Evolutionary conservation across 2,113 vertebrate species (phyloP).

Genomic region (Azemiops feae): DNA sequence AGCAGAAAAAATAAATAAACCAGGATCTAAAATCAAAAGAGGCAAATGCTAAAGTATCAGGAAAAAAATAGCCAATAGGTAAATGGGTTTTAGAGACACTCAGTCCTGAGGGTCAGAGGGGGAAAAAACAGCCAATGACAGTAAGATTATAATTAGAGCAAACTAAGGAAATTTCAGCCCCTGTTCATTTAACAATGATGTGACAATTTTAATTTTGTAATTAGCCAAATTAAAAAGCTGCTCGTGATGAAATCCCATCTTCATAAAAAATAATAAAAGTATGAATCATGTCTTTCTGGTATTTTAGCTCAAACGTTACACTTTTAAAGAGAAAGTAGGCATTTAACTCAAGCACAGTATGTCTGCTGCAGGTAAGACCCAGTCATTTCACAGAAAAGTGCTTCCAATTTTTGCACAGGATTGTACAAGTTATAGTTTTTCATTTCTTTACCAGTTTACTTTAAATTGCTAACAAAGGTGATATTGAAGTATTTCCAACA

Average conservation of each 20-base stretch:
- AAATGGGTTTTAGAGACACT: neutral
- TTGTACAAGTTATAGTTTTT: neutral
- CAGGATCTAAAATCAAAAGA: neutral
- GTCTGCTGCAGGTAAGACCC: neutral
- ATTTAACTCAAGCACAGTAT: conserved; percentile 1
- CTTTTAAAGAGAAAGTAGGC: neutral
- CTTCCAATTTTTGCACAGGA: neutral
- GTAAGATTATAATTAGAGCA: neutral
- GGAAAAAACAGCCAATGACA: neutral
- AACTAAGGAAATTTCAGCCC: neutral
- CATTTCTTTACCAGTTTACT: neutral
- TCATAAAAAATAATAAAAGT: neutral
- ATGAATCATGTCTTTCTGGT: neutral
- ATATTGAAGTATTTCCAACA: neutral
- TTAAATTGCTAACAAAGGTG: neutral
- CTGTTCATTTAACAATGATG: neutral
- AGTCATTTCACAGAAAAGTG: neutral
- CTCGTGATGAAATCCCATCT: neutral
- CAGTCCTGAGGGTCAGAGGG: neutral
- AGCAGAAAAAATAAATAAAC: neutral
- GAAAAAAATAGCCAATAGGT: neutral
- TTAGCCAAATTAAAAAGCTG: neutral
- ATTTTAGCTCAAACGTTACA: neutral
- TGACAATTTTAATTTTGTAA: neutral
- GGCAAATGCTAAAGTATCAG: neutral